Evolutionary conservation across 2,797 vertebrate species (phyloP).

Genomic region (Spinus pinus): DNA sequence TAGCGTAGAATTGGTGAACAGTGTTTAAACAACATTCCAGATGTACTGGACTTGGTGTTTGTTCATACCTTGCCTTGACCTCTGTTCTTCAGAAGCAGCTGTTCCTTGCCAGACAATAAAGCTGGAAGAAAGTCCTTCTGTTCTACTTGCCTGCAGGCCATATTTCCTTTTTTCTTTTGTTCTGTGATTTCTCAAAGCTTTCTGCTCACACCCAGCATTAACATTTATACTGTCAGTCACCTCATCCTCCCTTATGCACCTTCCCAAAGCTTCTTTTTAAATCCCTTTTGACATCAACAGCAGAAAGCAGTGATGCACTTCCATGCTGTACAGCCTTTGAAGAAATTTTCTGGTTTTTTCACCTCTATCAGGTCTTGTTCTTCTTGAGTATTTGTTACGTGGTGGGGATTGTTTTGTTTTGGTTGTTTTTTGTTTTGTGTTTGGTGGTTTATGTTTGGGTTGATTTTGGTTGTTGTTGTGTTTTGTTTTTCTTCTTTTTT

Average conservation of each 20-base stretch:
- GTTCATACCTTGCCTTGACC: background rate
- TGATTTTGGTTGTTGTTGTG: background rate
- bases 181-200: conserved; percentile 35
- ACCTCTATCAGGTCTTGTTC: background rate
- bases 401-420: background rate
- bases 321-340: background rate
- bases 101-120: background rate
- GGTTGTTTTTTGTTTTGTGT: background rate
- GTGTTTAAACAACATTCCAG: background rate
- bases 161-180: background rate
- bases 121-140: background rate
- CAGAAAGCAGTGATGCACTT: background rate
- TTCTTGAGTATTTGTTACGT: background rate
- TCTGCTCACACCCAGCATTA: conserved; percentile 7
- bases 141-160: background rate
- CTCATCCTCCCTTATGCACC: background rate
- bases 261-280: conserved; percentile 24
- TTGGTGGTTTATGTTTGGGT: background rate
- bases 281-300: background rate
- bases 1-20: background rate
- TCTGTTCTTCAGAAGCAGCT: background rate
- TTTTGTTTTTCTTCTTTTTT: background rate
- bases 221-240: conserved; percentile 12
- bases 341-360: background rate
- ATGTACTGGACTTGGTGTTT: background rate